These are phyloP conservation scores for Lerema accius DNA, from an alignment of 1,140 invertebrate genomes.

Conservation along the genomic window DNA sequence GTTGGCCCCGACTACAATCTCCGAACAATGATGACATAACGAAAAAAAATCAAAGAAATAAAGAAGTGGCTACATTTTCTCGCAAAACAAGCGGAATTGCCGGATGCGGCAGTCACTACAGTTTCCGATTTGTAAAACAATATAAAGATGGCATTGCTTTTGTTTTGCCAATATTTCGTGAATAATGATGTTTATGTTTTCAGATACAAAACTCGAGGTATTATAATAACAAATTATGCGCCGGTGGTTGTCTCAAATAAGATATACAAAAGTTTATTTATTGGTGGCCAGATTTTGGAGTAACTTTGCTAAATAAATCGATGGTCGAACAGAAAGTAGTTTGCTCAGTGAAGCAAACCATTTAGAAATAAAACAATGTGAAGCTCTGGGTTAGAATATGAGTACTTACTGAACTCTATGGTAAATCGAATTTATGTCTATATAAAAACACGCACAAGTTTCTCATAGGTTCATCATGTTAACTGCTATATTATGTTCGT, in stretches of 20 bases:
- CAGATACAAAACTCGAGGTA: conserved; percentile 30
- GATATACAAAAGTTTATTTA: conserved; percentile 15
- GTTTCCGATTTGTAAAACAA: conserved; percentile 70
- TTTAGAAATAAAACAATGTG: too few relatives aligned
- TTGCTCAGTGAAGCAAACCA: not conserved
- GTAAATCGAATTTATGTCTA: too few relatives aligned
- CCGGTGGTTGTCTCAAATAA: conserved; percentile 3
- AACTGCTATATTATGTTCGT: too few relatives aligned
- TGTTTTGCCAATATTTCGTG: conserved; percentile 51
- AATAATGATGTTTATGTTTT: conserved; percentile 59
- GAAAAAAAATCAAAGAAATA: conserved; percentile 56
- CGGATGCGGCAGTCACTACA: conserved; percentile 63
- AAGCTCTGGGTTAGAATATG: too few relatives aligned
- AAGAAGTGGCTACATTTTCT: conserved; percentile 55
- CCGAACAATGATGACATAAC: conserved; percentile 45
- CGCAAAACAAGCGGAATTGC: conserved; percentile 63
- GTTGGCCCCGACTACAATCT: conserved; percentile 21
- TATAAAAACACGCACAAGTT: too few relatives aligned
- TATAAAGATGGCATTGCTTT: conserved; percentile 60
- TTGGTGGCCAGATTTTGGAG: not conserved
- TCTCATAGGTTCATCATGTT: too few relatives aligned
- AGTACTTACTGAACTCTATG: too few relatives aligned
- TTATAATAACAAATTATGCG: conserved; percentile 30
- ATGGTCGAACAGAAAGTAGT: not conserved
- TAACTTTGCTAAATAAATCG: conserved; percentile 2